Evolutionary conservation across 2,113 vertebrate genomes (phyloP), one percentile per base, ranked within the genome.

Genomic region (Mormyrus iriodes): DNA sequence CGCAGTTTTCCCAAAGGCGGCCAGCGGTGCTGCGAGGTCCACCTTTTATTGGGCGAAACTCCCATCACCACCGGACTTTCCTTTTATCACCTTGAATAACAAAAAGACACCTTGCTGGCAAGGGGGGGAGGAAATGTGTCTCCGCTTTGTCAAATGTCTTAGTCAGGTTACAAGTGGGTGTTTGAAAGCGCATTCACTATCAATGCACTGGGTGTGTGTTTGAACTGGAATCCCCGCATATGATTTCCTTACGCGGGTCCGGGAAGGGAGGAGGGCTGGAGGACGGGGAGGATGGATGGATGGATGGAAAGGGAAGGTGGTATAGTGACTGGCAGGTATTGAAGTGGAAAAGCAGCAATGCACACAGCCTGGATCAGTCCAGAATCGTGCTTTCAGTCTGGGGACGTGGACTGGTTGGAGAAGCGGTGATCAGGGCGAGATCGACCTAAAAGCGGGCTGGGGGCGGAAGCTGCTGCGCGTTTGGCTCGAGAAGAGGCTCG

Each of bases 401-500:
- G 73, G 17, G 13, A 35, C 73, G 31, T 42, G 73, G 35, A 79
- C 31, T 79, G 73, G 73, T 27, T 79, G 73, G 73, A 42, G 73
- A 42, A 42, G 19, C 31, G 35, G 35, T 42, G 73, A 79, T 79
- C 73, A 42, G 35, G 35, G 13, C 6, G 73, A 42, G 73, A 27
- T 13, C 1, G 13, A 61, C 8, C 48, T 42, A 6, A 55, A 82
- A 42, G 55, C 52, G 19, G 61, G 35, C 85, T 87, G 49, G 85
- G 86, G 89, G 89, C 86, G 89, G 86, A 90, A 90, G 86, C 82
- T 31, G 61, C 3, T 58, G 85, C 83, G 73, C 73, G 48, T 82
- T 39, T 76, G 58, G 24, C 55, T n/a, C 49, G 35, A 13, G 35
- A 44, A 86, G 52, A 48, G 48, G 48, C 46, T 85, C 52, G 21